Conservation (phyloP, 1,140 invertebrate species). For the Drosophila sulfurigaster region DNA sequence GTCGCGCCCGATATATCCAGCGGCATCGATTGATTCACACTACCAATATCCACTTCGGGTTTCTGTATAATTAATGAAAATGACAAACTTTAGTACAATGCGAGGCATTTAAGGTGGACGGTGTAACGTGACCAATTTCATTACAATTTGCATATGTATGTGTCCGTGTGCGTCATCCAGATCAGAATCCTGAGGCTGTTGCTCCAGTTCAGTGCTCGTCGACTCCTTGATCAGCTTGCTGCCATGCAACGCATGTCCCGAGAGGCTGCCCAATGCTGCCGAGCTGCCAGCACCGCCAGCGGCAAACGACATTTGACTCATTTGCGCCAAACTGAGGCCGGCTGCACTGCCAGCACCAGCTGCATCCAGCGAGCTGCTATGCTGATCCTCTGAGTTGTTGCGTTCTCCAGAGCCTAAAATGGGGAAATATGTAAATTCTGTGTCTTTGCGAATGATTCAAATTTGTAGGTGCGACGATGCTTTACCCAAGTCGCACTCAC, state of each 20-base stretch:
- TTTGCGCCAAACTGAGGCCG: conserved; percentile 81
- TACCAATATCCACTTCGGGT: conserved; percentile 82
- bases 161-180: conserved; percentile 79
- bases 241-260: conserved; percentile 75
- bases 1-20: conserved; percentile 83
- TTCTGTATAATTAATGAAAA: conserved; percentile 65
- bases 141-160: conserved; percentile 85
- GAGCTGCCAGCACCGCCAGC: conserved; percentile 51
- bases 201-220: conserved; percentile 71
- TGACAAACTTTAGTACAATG: conserved; percentile 53
- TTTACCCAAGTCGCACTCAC: conserved; percentile 78
- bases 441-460: neutral
- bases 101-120: neutral
- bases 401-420: conserved; percentile 87
- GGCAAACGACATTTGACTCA: conserved; percentile 83
- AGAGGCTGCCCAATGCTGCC: conserved; percentile 54
- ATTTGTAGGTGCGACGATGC: conserved; percentile 53
- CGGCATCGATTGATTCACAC: conserved; percentile 82
- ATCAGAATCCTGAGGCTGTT: conserved; percentile 81
- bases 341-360: conserved; percentile 59
- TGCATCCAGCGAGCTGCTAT: conserved; percentile 75
- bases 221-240: conserved; percentile 81
- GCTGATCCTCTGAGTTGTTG: conserved; percentile 85
- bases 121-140: conserved; percentile 77
- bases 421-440: neutral